A percentile compares a stretch with the other conserved stretches of the same genome.
phyloP scores from a whole-genome alignment of 1,140 invertebrate genomes.

The Dendrolimus punctatus region DNA sequence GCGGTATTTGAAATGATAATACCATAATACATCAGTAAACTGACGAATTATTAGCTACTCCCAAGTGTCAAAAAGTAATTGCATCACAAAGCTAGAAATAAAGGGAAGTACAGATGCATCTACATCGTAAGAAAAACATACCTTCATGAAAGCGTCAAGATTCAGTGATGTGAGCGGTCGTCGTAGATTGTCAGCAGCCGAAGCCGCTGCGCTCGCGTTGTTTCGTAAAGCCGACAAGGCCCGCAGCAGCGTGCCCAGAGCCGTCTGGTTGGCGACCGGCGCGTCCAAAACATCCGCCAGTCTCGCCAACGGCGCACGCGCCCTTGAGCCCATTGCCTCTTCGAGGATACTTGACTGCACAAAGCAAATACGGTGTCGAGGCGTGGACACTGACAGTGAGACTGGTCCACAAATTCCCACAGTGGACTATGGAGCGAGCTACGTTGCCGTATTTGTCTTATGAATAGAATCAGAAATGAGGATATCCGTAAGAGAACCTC shows the following conservation, averaged over 20 bases:
- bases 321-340: slow-evolving; percentile 77
- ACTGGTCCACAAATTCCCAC: too few species aligned
- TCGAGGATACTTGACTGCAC: slow-evolving; percentile 72
- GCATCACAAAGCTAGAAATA: neutral
- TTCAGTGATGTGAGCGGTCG: slow-evolving; percentile 79
- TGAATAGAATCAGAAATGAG: too few species aligned
- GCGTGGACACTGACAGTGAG: too few species aligned
- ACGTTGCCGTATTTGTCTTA: too few species aligned
- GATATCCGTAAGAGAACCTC: too few species aligned
- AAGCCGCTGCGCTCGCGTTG: slow-evolving; percentile 80
- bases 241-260: slow-evolving; percentile 76
- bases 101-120: too few species aligned
- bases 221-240: slow-evolving; percentile 78
- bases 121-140: slow-evolving; percentile 25
- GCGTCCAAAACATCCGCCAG: slow-evolving; percentile 82
- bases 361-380: slow-evolving; percentile 3
- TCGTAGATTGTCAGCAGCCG: slow-evolving; percentile 81
- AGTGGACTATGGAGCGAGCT: too few species aligned
- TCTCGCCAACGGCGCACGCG: slow-evolving; percentile 78
- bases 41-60: too few species aligned
- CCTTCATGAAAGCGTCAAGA: slow-evolving; percentile 76
- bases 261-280: slow-evolving; percentile 82
- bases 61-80: too few species aligned
- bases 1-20: too few species aligned
- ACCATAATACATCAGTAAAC: too few species aligned